Base-by-base conservation (phyloP, 2,113 vertebrate species). In the Sitta europaea region DNA sequence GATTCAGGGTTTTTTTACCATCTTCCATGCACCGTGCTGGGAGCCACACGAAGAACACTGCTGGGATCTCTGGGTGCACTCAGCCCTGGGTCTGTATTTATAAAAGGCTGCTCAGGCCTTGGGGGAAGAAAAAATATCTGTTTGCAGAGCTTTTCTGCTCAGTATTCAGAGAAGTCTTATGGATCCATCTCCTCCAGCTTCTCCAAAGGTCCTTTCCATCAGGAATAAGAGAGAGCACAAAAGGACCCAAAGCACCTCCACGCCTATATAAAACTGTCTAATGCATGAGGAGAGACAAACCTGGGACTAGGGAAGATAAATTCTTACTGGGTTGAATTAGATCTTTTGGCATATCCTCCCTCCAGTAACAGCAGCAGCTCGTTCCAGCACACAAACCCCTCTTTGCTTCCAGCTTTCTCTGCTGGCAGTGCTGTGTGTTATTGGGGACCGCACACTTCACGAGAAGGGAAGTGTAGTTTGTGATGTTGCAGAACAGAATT, bases 401-500 rank as follows among this genome's bases (percentile, higher is more conserved):
- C 3, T 71, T 94, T 91, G 95, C 85, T 88, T 97, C 77, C 92
- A 86, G 70, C 55, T 83, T 87, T 86, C 94, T 88, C 87, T 28
- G 6, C 81, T 96, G 81, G 93, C 94, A 96, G 88, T 24, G 85
- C 90, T 54, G 28, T 96, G 38, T 94, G 51, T 96, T 92, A 74
- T 38, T 78, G 81, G 66, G 86, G 86, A 85, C 95, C 62, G 93
- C 92, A 96, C 84, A 86, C 88, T 97, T 95, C 67, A 94, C 80
- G 71, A 35, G 79, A 36, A 84, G 91, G 91, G 93, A 96, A 95
- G 94, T 78, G 59, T 79, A 74, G 80, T 94, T 94, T 96, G 80
- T 88, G 91, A 92, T 92, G 85, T 75, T 94, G 90, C 88, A 90
- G 88, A 95, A 63, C 35, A 94, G 95, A 94, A 83, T 93, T 93